Conservation (phyloP, 1,140 invertebrate genomes). For the Tribolium madens region DNA sequence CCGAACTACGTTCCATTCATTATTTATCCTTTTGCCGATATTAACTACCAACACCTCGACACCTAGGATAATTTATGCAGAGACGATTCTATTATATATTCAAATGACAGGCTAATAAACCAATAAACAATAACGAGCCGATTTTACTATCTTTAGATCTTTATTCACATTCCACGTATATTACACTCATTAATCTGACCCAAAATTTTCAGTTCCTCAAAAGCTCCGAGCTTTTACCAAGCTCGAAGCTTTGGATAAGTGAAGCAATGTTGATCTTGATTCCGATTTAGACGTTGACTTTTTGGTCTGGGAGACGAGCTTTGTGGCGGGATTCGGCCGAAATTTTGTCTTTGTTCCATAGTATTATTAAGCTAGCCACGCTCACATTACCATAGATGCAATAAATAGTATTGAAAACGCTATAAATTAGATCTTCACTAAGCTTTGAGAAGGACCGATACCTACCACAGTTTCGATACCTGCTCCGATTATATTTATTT, state of each 20-base stretch:
- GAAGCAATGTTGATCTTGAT: background rate
- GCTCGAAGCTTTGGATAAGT: too few species aligned
- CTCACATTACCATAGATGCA: constrained; percentile 13
- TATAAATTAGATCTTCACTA: constrained; percentile 32
- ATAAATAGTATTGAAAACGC: constrained; percentile 19
- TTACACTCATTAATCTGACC: background rate
- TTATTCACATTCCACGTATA: constrained; percentile 2
- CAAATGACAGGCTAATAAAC: constrained; percentile 27
- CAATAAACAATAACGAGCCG: constrained; percentile 17
- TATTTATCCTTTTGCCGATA: background rate
- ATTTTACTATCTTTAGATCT: background rate
- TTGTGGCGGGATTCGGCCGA: background rate
- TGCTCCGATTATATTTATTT: constrained; percentile 27
- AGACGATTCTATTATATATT: constrained; percentile 17
- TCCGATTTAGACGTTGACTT: too few species aligned
- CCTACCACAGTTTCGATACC: constrained; percentile 27
- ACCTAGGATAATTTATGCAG: background rate
- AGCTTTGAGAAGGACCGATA: constrained; percentile 26
- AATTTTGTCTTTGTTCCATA: background rate
- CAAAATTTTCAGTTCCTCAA: background rate
- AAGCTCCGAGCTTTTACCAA: background rate
- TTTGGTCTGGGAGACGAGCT: too few species aligned
- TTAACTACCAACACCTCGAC: background rate
- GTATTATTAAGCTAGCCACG: background rate
- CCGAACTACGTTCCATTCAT: background rate